Evolutionary conservation across 30 jellyfish, hydroid and myxozoan genomes (phyloP), one percentile per base, ranked within the genome.

Genomic region (Pseudorhiza aurosa): DNA sequence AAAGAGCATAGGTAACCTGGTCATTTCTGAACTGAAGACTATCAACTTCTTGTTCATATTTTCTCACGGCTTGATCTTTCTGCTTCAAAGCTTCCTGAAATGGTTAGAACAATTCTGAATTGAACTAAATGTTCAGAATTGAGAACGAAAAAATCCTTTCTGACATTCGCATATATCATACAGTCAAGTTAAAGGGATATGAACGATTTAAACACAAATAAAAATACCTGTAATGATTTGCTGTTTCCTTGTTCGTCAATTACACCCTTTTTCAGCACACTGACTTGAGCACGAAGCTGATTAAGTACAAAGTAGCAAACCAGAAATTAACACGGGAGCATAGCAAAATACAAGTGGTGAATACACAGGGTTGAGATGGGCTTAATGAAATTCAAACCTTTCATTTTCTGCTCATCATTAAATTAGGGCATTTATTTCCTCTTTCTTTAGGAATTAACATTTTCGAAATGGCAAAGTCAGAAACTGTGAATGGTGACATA

Each of bases 271-370:
- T 92, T 92, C 55, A 92, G 68, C 39, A 92, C 98, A 70, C 93
- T 81, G 72, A 92, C 95, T 73, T 92, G 98, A 9, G 98, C 96
- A 2, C 98, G 82, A 21, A 79, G 87, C 98, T 92, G 84, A 18
- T 73, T 76, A 33, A 68, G 69, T 28, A 64, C 8, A 67, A 4
- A 46, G 33, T 4, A 24, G 4, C 32, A 77, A 29, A 4, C 22
- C 4, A 10, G 11, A 2, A 50, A 9, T 10, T 22, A 17, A 8
- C n/a, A n/a, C n/a, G n/a, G n/a, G n/a, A n/a, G n/a, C n/a, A n/a
- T 18, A 22, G 43, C 27, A 15, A 58, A 18, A 28, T 18, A 28
- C 30, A 25, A 2, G 63, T 2, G 63, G n/a, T n/a, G n/a, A n/a
- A n/a, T n/a, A n/a, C n/a, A n/a, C n/a, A n/a, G n/a, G n/a, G n/a